phyloP scores from a whole-genome alignment of 2,797 vertebrate genomes.

The Onychomys leucogaster region DNA sequence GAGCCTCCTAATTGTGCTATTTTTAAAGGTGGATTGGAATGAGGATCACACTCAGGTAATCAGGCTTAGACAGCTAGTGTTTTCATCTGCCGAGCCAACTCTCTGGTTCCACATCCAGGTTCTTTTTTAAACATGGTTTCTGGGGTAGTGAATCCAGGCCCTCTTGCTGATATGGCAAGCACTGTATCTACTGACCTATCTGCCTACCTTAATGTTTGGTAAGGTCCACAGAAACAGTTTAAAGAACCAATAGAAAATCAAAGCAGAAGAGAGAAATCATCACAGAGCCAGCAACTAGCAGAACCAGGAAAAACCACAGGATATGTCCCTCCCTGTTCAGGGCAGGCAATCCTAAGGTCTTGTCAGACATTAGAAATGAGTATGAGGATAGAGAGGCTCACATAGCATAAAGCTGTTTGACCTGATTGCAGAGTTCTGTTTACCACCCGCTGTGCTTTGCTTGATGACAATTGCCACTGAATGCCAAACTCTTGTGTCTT shows the following conservation, averaged over 20 bases:
- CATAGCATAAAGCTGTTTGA: constrained; percentile 20
- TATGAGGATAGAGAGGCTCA: not conserved
- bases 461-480: constrained; percentile 13
- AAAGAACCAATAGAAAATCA: constrained; percentile 35
- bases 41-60: not conserved
- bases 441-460: not conserved
- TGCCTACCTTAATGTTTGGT: not conserved
- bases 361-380: not conserved
- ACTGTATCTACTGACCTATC: not conserved
- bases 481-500: constrained; percentile 39
- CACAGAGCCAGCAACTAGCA: not conserved
- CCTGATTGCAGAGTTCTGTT: constrained; percentile 57
- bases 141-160: not conserved
- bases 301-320: constrained; percentile 24
- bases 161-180: not conserved
- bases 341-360: not conserved
- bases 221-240: constrained; percentile 26
- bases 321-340: constrained; percentile 9
- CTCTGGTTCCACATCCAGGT: not conserved
- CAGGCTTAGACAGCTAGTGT: not conserved
- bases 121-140: not conserved
- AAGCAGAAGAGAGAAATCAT: constrained; percentile 26
- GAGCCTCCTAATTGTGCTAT: not conserved
- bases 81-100: not conserved
- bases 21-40: not conserved